Conservation (phyloP, 2,113 vertebrate species). For the Brachypodius melanocephalos region DNA sequence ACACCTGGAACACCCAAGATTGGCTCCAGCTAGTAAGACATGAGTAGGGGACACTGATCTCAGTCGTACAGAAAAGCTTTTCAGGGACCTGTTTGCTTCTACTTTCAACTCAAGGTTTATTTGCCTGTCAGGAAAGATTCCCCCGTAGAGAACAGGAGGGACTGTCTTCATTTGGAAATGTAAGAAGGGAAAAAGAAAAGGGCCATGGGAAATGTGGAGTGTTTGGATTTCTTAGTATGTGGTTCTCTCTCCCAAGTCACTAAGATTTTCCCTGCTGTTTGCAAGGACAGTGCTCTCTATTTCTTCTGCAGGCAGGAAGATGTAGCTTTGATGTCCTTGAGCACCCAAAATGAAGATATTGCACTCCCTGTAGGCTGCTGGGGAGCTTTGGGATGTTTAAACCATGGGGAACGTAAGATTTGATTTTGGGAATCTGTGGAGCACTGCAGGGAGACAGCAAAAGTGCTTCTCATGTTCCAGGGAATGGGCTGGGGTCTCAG, state of each 20-base stretch:
- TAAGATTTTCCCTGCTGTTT: not conserved
- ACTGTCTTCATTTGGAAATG: not conserved
- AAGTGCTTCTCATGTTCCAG: not conserved
- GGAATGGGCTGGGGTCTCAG: not conserved
- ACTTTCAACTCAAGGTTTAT: not conserved
- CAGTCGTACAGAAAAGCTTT: not conserved
- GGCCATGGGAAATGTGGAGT: not conserved
- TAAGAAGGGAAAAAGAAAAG: not conserved
- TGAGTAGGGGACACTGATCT: not conserved
- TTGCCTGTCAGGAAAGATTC: not conserved
- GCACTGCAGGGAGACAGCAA: not conserved
- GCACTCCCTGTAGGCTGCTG: not conserved
- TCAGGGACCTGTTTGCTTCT: not conserved
- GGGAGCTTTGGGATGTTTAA: not conserved
- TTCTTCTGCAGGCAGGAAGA: not conserved
- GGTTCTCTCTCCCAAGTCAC: not conserved
- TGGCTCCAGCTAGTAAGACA: not conserved
- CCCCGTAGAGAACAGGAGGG: not conserved
- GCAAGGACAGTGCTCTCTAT: not conserved
- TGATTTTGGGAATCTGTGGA: not conserved
- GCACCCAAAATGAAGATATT: not conserved
- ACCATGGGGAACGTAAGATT: not conserved
- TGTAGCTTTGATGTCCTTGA: accelerated
- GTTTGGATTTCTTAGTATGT: not conserved
- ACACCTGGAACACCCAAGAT: not conserved